phyloP scores from a whole-genome alignment of 2,797 vertebrate genomes.

The Triplophysa yarkandensis region DNA sequence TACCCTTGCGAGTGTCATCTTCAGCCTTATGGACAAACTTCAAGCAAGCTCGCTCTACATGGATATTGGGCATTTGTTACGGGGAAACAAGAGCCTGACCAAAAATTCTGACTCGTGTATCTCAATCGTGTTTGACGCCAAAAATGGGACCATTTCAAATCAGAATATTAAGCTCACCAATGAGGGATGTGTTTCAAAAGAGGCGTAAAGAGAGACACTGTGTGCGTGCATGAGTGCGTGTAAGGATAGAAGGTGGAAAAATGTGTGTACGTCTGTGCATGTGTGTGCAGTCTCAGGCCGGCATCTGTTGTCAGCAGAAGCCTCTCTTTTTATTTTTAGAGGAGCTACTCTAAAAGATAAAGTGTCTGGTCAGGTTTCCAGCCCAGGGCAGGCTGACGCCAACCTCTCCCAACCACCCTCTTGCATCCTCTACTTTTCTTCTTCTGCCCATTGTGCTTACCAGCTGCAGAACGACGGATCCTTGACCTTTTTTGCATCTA shows the following conservation, averaged over 20 bases:
- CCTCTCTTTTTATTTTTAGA: slow-evolving; percentile 78
- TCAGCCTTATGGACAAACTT: slow-evolving; percentile 43
- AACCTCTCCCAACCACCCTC: slow-evolving; percentile 52
- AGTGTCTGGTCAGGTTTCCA: slow-evolving; percentile 77
- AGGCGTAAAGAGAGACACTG: slow-evolving; percentile 30
- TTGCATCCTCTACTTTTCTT: slow-evolving; percentile 46
- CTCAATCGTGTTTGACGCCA: slow-evolving; percentile 62
- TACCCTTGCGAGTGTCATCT: slow-evolving; percentile 23
- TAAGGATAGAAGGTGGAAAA: slow-evolving; percentile 36
- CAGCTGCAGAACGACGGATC: slow-evolving; percentile 44
- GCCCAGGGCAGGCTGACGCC: slow-evolving; percentile 76
- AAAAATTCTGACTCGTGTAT: slow-evolving; percentile 39
- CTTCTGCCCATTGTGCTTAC: slow-evolving; percentile 51
- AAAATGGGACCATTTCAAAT: slow-evolving; percentile 66
- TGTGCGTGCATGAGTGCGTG: slow-evolving; percentile 19
- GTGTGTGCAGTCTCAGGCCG: slow-evolving; percentile 60
- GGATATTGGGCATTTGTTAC: slow-evolving; percentile 23
- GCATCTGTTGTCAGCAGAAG: slow-evolving; percentile 74
- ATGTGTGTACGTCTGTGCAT: slow-evolving; percentile 43
- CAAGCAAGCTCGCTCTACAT: slow-evolving; percentile 38
- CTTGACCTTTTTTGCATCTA: slow-evolving; percentile 55
- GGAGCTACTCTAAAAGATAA: slow-evolving; percentile 66
- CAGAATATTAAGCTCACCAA: slow-evolving; percentile 47
- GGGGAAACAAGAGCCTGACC: slow-evolving; percentile 31
- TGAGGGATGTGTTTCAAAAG: slow-evolving; percentile 33